A percentile compares a stretch with the other conserved stretches of the same genome.
phyloP scores from a whole-genome alignment of 1,140 invertebrate species.

The Drosophila pallidifrons region DNA sequence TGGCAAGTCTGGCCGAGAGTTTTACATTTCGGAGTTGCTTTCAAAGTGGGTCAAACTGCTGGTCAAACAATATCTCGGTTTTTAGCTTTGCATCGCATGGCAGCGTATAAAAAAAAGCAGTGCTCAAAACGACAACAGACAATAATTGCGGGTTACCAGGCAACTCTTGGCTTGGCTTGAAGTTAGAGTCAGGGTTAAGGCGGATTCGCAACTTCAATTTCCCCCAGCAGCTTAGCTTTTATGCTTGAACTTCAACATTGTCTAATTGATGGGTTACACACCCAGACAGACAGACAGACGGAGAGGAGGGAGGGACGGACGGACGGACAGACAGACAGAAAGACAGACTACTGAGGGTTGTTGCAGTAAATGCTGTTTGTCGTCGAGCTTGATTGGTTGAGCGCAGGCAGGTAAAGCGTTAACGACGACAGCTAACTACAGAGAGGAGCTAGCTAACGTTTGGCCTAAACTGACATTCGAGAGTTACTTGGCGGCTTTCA shows the following conservation, averaged over 20 bases:
- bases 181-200: background rate
- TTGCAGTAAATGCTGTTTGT: slow-evolving; percentile 13
- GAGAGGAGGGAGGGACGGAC: background rate
- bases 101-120: too few species aligned
- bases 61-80: too few species aligned
- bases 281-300: background rate
- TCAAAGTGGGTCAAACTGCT: too few species aligned
- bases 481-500: slow-evolving; percentile 29
- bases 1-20: too few species aligned
- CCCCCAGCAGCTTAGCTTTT: background rate
- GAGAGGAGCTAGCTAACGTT: background rate
- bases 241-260: slow-evolving; percentile 18
- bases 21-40: too few species aligned
- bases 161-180: background rate
- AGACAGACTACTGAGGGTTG: background rate
- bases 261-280: slow-evolving; percentile 11
- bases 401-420: slow-evolving; percentile 13
- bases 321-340: background rate
- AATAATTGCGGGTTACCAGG: background rate
- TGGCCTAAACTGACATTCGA: slow-evolving; percentile 8
- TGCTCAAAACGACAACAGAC: background rate
- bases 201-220: background rate
- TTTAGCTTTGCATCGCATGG: too few species aligned
- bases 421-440: slow-evolving; percentile 6
- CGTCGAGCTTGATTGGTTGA: slow-evolving; percentile 33